These are phyloP conservation scores for Papilio xuthus DNA, from an alignment of 1,140 invertebrate species.

Conservation along the genomic window DNA sequence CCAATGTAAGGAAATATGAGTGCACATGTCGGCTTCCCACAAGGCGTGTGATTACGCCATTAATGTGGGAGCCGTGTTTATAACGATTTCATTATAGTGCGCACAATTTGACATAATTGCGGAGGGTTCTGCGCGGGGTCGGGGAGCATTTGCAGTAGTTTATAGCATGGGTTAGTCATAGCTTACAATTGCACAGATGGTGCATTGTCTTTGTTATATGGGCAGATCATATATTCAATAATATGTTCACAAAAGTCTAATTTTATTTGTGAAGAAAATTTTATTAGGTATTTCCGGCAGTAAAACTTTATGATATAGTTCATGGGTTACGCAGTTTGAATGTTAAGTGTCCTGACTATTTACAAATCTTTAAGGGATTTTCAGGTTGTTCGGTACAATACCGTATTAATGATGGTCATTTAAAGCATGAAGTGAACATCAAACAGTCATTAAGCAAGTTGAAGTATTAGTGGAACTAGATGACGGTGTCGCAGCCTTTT, in stretches of 20 bases:
- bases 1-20: slow-evolving; percentile 32
- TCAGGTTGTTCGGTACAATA: not conserved
- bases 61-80: slow-evolving; percentile 52
- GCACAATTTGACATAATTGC: slow-evolving; percentile 52
- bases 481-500: slow-evolving; percentile 18
- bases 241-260: no score
- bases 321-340: not conserved
- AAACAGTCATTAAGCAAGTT: slow-evolving; percentile 7
- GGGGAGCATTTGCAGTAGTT: slow-evolving; percentile 50
- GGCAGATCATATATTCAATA: not conserved
- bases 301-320: no score
- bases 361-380: not conserved
- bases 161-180: slow-evolving; percentile 23
- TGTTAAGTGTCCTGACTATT: not conserved
- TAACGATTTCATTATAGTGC: slow-evolving; percentile 64
- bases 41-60: slow-evolving; percentile 53
- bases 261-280: no score
- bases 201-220: not conserved
- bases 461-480: not conserved
- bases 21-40: slow-evolving; percentile 58
- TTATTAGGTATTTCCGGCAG: no score
- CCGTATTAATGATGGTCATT: not conserved
- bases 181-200: slow-evolving; percentile 21
- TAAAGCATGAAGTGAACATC: slow-evolving; percentile 11
- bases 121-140: slow-evolving; percentile 47